These are phyloP conservation scores for Hippocampus mohnikei DNA, from an alignment of 2,113 vertebrate species.

Conservation along the genomic window DNA sequence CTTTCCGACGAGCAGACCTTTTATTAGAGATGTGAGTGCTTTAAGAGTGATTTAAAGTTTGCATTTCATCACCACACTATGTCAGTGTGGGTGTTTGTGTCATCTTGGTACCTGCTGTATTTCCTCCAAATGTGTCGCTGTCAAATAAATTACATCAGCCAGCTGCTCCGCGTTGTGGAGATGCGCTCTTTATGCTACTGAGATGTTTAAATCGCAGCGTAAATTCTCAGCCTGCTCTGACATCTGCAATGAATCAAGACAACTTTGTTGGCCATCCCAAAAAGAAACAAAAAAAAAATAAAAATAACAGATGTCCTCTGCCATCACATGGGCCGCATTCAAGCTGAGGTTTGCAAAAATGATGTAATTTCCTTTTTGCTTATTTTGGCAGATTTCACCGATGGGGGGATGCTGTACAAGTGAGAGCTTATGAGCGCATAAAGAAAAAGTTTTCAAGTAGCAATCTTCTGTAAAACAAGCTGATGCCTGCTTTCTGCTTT, in stretches of 20 bases:
- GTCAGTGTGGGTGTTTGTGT: conserved; percentile 5
- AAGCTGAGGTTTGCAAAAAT: background rate
- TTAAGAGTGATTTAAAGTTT: conserved; percentile 5
- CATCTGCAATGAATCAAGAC: background rate
- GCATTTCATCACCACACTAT: background rate
- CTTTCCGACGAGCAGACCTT: conserved; percentile 25
- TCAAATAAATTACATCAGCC: conserved; percentile 22
- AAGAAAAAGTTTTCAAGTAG: background rate
- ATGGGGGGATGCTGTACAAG: background rate
- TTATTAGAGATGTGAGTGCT: conserved; percentile 12
- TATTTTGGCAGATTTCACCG: background rate
- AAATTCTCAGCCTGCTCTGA: background rate
- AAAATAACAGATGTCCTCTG: background rate
- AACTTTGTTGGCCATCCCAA: background rate
- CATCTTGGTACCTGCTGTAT: conserved; percentile 28
- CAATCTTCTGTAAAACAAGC: background rate
- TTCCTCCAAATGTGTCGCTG: conserved; percentile 18
- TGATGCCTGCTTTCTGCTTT: background rate
- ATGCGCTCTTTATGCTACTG: conserved; percentile 10
- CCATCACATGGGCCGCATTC: background rate
- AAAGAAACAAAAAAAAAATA: background rate
- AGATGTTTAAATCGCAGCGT: conserved; percentile 8
- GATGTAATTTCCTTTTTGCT: conserved; percentile 1
- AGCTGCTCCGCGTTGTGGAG: conserved; percentile 17
- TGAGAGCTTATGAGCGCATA: background rate